These are phyloP conservation scores for Chloroceryle inda DNA, from an alignment of 2,797 vertebrate genomes.

Conservation along the genomic window DNA sequence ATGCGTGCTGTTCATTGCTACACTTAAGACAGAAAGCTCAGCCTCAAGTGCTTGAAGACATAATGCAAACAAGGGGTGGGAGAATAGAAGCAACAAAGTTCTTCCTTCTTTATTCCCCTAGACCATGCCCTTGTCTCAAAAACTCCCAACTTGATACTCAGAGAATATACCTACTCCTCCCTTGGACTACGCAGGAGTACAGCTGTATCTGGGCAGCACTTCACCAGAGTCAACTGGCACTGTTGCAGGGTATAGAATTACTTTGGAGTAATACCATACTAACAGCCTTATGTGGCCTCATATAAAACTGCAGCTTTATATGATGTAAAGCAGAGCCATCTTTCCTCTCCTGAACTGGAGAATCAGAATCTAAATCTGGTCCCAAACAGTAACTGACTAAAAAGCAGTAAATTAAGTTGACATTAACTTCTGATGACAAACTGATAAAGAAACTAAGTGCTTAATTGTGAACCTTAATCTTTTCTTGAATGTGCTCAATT, in stretches of 20 bases:
- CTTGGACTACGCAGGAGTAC: neutral
- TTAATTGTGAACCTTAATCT: constrained; percentile 15
- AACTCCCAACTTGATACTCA: neutral
- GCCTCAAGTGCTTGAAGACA: accelerated
- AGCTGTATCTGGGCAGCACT: neutral
- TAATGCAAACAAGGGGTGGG: neutral
- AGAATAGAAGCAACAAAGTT: neutral
- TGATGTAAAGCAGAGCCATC: neutral
- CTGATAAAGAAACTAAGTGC: neutral
- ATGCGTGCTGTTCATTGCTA: neutral
- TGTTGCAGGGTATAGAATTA: neutral
- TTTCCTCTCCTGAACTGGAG: neutral
- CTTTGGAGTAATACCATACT: neutral
- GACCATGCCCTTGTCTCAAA: neutral
- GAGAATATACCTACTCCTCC: neutral
- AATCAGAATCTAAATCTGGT: neutral
- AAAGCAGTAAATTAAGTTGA: neutral
- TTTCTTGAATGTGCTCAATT: neutral
- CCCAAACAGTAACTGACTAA: neutral
- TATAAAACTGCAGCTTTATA: neutral
- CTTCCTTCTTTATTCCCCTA: neutral
- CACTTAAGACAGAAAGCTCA: neutral
- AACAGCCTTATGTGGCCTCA: neutral
- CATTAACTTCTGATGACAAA: neutral
- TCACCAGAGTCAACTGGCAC: neutral